Percentiles rank a stretch among this genome's conserved stretches.
Conservation (phyloP, 37 sponge, comb jelly and placozoan genomes). For the Hormiphora californensis region DNA sequence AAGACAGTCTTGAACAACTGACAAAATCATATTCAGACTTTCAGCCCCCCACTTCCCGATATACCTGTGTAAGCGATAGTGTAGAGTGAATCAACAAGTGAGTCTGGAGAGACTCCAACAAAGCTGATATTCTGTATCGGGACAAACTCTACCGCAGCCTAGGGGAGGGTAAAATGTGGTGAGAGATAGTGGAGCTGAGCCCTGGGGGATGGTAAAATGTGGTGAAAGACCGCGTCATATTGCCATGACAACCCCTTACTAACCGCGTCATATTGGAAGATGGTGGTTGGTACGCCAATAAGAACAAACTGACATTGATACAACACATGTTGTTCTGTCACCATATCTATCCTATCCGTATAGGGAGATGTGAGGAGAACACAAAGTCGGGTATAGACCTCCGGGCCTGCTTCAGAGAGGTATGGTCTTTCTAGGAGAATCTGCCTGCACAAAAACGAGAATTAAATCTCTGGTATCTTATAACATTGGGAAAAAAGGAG, state of each 20-base stretch:
- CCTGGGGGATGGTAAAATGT: background rate
- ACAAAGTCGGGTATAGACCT: constrained; percentile 25
- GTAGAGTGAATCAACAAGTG: constrained; percentile 9
- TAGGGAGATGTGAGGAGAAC: constrained; percentile 32
- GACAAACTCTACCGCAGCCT: constrained; percentile 46
- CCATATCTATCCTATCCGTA: constrained; percentile 6
- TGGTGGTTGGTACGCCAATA: constrained; percentile 19
- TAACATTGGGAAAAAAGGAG: no score
- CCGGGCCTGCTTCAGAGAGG: constrained; percentile 5
- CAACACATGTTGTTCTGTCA: constrained; percentile 12
- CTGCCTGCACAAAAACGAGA: background rate
- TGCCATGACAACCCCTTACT: no score
- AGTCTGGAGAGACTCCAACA: constrained; percentile 31
- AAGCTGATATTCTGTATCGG: constrained; percentile 47
- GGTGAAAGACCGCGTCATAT: no score
- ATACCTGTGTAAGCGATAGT: constrained; percentile 28
- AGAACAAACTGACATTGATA: constrained; percentile 35
- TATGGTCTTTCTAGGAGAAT: constrained; percentile 15
- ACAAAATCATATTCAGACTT: no score
- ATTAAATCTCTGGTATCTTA: no score
- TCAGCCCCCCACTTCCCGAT: no score
- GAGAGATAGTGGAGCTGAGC: no score
- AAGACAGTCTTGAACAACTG: no score
- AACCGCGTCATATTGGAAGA: constrained; percentile 22
- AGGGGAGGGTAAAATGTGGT: background rate